Evolutionary conservation across 2,888 invertebrate species (phyloP).

Genomic region (Lobophora halterata): DNA sequence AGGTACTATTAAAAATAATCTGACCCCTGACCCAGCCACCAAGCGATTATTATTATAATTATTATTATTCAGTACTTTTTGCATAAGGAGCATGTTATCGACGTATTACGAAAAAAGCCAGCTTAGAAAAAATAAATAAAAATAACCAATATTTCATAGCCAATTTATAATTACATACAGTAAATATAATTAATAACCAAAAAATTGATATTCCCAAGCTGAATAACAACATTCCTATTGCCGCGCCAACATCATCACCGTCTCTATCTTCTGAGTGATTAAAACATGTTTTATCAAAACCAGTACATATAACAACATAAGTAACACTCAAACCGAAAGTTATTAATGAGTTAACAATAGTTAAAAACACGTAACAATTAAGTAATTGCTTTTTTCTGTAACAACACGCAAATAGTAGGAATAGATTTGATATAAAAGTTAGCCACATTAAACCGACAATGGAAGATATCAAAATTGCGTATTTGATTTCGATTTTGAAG

Average conservation of each 20-base stretch:
- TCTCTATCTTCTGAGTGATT: constrained; percentile 7
- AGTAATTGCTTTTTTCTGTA: background rate
- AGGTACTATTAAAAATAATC: too few species aligned
- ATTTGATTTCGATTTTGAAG: constrained; percentile 9
- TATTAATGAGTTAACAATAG: background rate
- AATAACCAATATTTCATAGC: constrained; percentile 27
- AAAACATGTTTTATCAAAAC: constrained; percentile 16
- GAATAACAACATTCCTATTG: constrained; percentile 1
- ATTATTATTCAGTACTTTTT: too few species aligned
- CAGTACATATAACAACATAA: constrained; percentile 14
- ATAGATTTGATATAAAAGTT: constrained; percentile 5
- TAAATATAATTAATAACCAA: constrained; percentile 13
- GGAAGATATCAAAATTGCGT: constrained; percentile 7
- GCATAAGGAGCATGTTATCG: too few species aligned
- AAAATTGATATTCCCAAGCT: background rate
- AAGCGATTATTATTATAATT: too few species aligned
- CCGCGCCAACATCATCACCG: constrained; percentile 9
- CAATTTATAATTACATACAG: constrained; percentile 33
- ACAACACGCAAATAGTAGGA: constrained; percentile 2
- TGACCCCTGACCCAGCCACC: too few species aligned
- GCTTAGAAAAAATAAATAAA: too few species aligned
- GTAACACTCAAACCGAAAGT: background rate
- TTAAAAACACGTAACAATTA: constrained; percentile 3
- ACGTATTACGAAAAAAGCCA: too few species aligned
- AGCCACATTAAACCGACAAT: constrained; percentile 16